A percentile compares a stretch with the other conserved stretches of the same genome.
Conservation (phyloP, 2,113 vertebrate species). For the Aleadryas rufinucha region DNA sequence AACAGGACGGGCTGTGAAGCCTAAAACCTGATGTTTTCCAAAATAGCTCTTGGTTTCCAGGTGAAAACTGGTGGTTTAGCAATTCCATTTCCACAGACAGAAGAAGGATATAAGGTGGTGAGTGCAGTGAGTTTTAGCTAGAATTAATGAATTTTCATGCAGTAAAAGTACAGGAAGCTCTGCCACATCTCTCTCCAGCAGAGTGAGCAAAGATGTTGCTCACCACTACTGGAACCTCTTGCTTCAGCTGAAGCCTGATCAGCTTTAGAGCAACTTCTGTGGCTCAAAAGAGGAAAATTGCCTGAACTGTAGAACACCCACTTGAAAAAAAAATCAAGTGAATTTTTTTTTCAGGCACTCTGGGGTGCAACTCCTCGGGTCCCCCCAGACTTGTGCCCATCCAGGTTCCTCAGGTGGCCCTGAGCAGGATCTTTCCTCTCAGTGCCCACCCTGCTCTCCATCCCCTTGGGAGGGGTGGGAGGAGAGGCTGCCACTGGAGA, state of each 20-base stretch:
- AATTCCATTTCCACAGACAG: not conserved
- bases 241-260: not conserved
- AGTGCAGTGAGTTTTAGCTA: not conserved
- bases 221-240: not conserved
- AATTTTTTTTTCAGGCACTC: not conserved
- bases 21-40: not conserved
- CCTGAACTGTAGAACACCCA: not conserved
- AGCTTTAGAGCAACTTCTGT: not conserved
- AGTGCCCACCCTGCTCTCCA: not conserved
- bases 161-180: not conserved
- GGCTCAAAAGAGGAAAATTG: not conserved
- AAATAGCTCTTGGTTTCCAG: not conserved
- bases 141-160: not conserved
- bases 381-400: not conserved
- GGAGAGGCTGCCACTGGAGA: not conserved
- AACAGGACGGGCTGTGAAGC: not conserved
- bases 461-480: not conserved
- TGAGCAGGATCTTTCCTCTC: not conserved
- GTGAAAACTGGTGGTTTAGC: not conserved
- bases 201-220: not conserved
- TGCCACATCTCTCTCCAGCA: not conserved
- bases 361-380: fast-evolving
- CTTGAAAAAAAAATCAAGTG: not conserved
- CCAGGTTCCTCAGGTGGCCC: not conserved
- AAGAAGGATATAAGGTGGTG: not conserved